phyloP scores from a whole-genome alignment of 2,113 vertebrate species.

The Argyrosomus japonicus region DNA sequence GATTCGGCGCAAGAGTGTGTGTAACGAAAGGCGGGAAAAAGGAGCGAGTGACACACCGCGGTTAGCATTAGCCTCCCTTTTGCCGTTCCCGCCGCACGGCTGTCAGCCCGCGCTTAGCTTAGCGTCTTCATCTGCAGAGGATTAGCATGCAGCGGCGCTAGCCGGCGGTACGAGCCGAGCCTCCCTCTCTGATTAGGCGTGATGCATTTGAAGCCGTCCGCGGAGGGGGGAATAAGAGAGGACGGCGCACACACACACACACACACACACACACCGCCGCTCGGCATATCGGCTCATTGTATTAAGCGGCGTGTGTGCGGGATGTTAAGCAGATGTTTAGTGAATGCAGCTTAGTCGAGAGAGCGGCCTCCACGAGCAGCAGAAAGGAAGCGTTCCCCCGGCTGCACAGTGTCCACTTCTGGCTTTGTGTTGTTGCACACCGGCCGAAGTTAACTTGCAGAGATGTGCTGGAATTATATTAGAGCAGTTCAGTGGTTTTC shows the following conservation, averaged over 20 bases:
- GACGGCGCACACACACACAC: conserved; percentile 6
- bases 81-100: conserved; percentile 45
- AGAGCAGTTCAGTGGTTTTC: conserved; percentile 28
- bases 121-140: conserved; percentile 77
- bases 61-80: conserved; percentile 68
- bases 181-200: conserved; percentile 68
- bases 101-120: conserved; percentile 76
- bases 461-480: conserved; percentile 37
- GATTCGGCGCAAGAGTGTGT: too few relatives aligned
- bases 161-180: conserved; percentile 57
- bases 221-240: conserved; percentile 33
- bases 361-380: conserved; percentile 31
- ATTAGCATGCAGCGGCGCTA: conserved; percentile 79
- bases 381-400: conserved; percentile 15
- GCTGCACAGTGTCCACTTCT: neutral
- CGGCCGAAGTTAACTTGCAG: neutral
- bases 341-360: conserved; percentile 62
- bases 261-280: conserved; percentile 32
- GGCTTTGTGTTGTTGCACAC: conserved; percentile 2
- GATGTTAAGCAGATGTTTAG: conserved; percentile 76
- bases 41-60: conserved; percentile 50
- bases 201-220: conserved; percentile 75
- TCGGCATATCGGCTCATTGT: conserved; percentile 69
- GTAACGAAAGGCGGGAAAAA: neutral
- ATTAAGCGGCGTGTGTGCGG: conserved; percentile 67